phyloP scores from a whole-genome alignment of 2,797 vertebrate species.

The Naso thynnoides region DNA sequence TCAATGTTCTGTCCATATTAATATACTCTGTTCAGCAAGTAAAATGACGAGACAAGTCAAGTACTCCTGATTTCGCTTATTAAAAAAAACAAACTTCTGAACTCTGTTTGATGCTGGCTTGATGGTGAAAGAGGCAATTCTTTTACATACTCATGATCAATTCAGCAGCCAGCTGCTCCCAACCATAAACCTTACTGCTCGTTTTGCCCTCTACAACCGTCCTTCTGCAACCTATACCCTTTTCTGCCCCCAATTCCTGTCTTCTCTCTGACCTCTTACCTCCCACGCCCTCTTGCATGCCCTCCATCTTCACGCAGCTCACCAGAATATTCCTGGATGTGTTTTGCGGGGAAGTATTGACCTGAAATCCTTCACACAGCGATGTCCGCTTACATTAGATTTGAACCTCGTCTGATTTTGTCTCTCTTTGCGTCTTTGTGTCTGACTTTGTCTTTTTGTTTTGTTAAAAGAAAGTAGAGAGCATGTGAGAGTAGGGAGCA shows the following conservation, averaged over 20 bases:
- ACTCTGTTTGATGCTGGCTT: not conserved
- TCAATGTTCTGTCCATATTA: not conserved
- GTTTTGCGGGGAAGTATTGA: too few relatives aligned
- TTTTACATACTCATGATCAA: not conserved
- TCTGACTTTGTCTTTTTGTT: slow-evolving; percentile 25
- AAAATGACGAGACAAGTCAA: not conserved
- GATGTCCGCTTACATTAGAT: slow-evolving; percentile 53
- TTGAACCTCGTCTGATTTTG: slow-evolving; percentile 17
- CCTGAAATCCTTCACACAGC: slow-evolving; percentile 31
- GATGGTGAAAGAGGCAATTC: not conserved
- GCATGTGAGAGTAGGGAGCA: slow-evolving; percentile 17
- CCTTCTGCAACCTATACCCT: slow-evolving; percentile 28
- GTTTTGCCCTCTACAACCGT: slow-evolving; percentile 5
- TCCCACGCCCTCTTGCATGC: slow-evolving; percentile 3
- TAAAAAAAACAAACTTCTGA: not conserved
- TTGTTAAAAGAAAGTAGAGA: slow-evolving; percentile 18
- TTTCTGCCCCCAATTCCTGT: not conserved
- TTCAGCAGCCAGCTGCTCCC: slow-evolving; percentile 2
- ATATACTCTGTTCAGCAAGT: not conserved
- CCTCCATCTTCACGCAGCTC: slow-evolving; percentile 3
- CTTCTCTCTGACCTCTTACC: slow-evolving; percentile 32
- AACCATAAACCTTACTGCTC: slow-evolving; percentile 13
- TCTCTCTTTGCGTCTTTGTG: slow-evolving; percentile 8
- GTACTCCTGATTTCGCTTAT: not conserved
- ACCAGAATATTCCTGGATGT: slow-evolving; percentile 28